Evolutionary conservation across 2,113 vertebrate species (phyloP).

Genomic region (Austrofundulus limnaeus): DNA sequence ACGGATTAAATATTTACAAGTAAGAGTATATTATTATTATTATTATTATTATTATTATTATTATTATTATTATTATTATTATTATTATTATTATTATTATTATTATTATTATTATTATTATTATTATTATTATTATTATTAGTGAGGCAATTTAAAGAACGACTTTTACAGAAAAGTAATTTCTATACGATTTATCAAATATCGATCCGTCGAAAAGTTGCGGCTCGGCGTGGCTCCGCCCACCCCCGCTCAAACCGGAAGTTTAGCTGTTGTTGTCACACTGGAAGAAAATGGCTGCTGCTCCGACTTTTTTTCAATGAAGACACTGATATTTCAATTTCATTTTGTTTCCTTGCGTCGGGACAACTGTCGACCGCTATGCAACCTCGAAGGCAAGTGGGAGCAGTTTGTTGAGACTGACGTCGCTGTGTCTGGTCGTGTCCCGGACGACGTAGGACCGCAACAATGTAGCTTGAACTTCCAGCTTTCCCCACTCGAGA

Average conservation of each 20-base stretch:
- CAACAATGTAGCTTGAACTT: slow-evolving; percentile 63
- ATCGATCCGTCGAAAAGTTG: background rate
- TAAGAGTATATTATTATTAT: too few relatives aligned
- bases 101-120: too few relatives aligned
- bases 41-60: too few relatives aligned
- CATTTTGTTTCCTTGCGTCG: slow-evolving; percentile 63
- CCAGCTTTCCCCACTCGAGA: slow-evolving; percentile 55
- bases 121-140: background rate
- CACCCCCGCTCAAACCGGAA: slow-evolving; percentile 77
- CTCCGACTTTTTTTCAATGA: slow-evolving; percentile 82
- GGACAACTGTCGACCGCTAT: slow-evolving; percentile 69
- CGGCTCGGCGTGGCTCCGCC: slow-evolving; percentile 47
- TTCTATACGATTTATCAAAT: too few relatives aligned
- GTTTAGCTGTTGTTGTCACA: slow-evolving; percentile 85
- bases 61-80: too few relatives aligned
- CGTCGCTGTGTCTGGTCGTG: slow-evolving; percentile 15
- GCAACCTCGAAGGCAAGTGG: slow-evolving; percentile 74
- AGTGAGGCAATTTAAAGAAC: background rate
- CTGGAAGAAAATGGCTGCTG: slow-evolving; percentile 85
- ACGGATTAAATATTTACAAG: too few relatives aligned
- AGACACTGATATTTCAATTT: slow-evolving; percentile 76
- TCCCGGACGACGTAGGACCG: slow-evolving; percentile 23
- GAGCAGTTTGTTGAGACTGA: slow-evolving; percentile 18
- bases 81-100: too few relatives aligned
- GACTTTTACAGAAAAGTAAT: background rate